Evolutionary conservation across 2,797 vertebrate genomes (phyloP).

Genomic region (Vultur gryphus): DNA sequence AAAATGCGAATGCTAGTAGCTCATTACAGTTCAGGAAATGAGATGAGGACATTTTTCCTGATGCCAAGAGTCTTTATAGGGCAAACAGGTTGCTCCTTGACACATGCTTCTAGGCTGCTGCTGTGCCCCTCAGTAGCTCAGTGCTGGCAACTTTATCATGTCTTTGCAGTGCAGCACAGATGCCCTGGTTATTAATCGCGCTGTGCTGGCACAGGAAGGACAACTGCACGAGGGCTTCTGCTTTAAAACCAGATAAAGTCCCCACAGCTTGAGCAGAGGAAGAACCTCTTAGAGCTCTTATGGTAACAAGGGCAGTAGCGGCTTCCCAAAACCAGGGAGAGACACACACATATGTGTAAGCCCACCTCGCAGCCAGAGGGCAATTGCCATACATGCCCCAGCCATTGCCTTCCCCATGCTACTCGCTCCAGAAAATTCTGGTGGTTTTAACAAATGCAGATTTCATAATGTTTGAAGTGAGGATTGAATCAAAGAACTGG

Average conservation of each 20-base stretch:
- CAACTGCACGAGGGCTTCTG: not conserved
- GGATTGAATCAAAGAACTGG: not conserved
- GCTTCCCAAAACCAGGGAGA: not conserved
- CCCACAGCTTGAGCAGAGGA: not conserved
- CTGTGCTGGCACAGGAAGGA: not conserved
- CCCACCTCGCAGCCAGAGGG: not conserved
- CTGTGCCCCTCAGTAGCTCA: not conserved
- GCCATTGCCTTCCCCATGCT: not conserved
- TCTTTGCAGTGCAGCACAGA: not conserved
- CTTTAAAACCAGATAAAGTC: not conserved
- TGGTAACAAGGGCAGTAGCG: not conserved
- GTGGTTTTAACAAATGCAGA: not conserved
- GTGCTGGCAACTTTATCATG: not conserved
- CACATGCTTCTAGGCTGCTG: not conserved
- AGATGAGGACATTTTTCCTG: not conserved
- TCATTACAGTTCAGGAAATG: not conserved
- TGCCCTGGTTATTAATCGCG: not conserved
- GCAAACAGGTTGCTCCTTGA: not conserved
- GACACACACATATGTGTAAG: accelerated
- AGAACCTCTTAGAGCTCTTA: not conserved
- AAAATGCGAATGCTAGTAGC: not conserved
- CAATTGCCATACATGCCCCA: not conserved
- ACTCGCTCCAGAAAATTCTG: not conserved
- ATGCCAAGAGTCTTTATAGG: not conserved
- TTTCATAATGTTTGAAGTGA: not conserved